Percentiles rank a stretch among this genome's conserved stretches.
phyloP scores from a whole-genome alignment of 2,113 vertebrate genomes.

The Actenoides lindsayi region DNA sequence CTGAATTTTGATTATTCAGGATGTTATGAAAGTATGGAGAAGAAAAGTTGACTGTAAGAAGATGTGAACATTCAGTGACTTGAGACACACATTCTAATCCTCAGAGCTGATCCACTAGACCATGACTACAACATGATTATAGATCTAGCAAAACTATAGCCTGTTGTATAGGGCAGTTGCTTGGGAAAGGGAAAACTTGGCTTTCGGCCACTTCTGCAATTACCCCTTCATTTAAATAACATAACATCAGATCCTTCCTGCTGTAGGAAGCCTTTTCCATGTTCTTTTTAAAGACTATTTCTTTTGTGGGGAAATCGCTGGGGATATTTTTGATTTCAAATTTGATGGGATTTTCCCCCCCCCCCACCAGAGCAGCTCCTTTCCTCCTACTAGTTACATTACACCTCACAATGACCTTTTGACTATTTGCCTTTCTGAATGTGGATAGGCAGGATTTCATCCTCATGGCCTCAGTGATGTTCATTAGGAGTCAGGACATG shows the following conservation, averaged over 20 bases:
- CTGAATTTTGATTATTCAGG: not conserved
- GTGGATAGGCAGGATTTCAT: not conserved
- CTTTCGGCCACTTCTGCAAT: not conserved
- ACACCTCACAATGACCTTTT: not conserved
- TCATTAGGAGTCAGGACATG: not conserved
- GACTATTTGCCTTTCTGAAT: not conserved
- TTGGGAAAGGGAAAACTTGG: not conserved
- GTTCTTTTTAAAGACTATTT: not conserved
- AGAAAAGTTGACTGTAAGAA: not conserved
- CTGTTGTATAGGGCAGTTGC: not conserved
- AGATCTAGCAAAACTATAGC: not conserved
- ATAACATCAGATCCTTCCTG: not conserved
- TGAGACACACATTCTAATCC: not conserved
- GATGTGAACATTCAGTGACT: not conserved
- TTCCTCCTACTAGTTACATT: not conserved
- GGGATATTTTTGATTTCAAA: not conserved
- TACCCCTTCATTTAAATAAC: not conserved
- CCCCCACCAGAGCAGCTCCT: not conserved
- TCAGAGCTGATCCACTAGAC: not conserved
- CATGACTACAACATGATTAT: not conserved
- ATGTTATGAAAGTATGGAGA: not conserved
- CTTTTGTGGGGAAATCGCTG: not conserved
- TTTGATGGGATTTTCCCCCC: not conserved
- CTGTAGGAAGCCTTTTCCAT: not conserved
- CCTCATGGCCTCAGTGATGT: accelerated